Evolutionary conservation across 37 sponge, comb jelly and placozoan species (phyloP).

Genomic region (Halisarca cf. caerulea): DNA sequence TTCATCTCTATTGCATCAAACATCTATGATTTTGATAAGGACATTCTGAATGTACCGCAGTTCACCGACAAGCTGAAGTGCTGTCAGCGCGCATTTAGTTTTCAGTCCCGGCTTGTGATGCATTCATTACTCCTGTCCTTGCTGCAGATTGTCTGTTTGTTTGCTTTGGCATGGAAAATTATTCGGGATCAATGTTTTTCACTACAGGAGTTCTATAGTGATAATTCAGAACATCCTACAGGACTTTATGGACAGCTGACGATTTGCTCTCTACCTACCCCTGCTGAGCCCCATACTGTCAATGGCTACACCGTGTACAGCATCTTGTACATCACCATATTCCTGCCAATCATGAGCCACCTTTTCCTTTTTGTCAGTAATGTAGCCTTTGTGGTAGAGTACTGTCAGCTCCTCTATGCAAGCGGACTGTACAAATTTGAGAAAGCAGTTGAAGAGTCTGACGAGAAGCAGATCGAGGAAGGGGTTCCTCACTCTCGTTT

Average conservation of each 20-base stretch:
- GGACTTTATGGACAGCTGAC: too few species aligned
- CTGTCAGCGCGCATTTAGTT: not conserved
- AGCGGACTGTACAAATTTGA: too few species aligned
- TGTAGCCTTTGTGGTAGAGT: not conserved
- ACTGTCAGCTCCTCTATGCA: not conserved
- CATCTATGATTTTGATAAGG: not conserved
- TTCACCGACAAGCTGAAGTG: not conserved
- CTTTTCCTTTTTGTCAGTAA: not conserved
- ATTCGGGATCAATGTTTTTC: not conserved
- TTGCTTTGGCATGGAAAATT: constrained; percentile 12
- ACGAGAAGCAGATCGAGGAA: too few species aligned
- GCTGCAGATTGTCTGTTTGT: not conserved
- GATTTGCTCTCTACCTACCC: too few species aligned
- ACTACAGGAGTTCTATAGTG: not conserved
- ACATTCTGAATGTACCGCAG: not conserved
- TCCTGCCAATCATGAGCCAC: not conserved
- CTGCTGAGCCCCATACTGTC: not conserved
- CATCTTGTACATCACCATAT: not conserved
- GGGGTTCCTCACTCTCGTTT: too few species aligned
- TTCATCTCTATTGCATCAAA: not conserved
- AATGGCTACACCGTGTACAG: constrained; percentile 5
- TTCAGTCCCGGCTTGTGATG: not conserved
- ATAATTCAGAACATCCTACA: not conserved
- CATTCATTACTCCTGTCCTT: not conserved
- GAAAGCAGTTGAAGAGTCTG: too few species aligned